These are phyloP conservation scores for Eilema caniola DNA, from an alignment of 2,888 invertebrate species.

Conservation along the genomic window DNA sequence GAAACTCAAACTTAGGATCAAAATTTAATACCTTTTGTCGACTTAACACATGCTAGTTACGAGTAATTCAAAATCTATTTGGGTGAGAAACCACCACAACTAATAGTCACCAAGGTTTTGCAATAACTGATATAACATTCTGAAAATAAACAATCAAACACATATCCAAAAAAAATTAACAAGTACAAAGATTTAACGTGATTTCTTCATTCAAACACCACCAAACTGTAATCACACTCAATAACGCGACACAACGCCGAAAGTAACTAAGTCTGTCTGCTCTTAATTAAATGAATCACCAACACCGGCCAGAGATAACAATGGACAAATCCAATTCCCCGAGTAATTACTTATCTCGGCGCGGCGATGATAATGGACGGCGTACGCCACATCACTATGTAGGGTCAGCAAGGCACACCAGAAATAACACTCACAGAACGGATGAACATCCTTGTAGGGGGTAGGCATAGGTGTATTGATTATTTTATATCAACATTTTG, in stretches of 20 bases:
- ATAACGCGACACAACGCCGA: slow-evolving; percentile 7
- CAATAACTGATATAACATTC: no score
- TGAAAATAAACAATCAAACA: background rate
- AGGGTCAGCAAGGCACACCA: background rate
- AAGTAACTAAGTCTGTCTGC: slow-evolving; percentile 31
- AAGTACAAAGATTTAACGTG: background rate
- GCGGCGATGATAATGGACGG: slow-evolving; percentile 46
- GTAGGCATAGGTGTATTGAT: background rate
- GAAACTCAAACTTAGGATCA: no score
- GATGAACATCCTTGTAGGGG: background rate
- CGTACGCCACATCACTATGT: slow-evolving; percentile 26
- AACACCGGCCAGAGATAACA: slow-evolving; percentile 56
- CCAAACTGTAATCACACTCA: slow-evolving; percentile 8
- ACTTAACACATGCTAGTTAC: no score
- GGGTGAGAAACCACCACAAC: no score
- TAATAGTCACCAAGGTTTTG: no score
- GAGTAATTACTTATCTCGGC: slow-evolving; percentile 61
- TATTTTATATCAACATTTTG: no score
- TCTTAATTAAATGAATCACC: slow-evolving; percentile 63
- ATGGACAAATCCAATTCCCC: slow-evolving; percentile 61
- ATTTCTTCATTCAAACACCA: background rate
- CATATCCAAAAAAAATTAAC: background rate
- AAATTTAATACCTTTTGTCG: no score
- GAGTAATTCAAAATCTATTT: no score
- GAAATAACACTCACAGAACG: background rate